Percentiles rank a stretch among this genome's conserved stretches.
Conservation (phyloP, 2,113 vertebrate species). For the Illadopsis cleaveri region DNA sequence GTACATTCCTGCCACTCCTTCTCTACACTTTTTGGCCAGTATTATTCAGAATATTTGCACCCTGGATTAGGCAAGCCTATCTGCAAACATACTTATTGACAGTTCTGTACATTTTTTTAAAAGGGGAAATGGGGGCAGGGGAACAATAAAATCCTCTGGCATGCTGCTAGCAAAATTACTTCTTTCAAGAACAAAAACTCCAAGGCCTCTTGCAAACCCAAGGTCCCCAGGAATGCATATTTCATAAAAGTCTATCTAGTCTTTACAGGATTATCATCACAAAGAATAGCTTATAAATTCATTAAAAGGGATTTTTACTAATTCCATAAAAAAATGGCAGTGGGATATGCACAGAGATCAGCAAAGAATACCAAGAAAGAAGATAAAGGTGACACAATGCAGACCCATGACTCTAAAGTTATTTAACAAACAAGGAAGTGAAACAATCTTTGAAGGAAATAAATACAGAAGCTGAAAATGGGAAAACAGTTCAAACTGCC, state of each 20-base stretch:
- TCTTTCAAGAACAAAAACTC: background rate
- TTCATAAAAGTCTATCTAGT: background rate
- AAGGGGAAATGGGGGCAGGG: background rate
- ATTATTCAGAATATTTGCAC: background rate
- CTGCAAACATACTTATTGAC: background rate
- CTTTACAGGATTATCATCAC: background rate
- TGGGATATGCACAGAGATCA: background rate
- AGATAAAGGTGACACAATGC: background rate
- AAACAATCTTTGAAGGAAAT: background rate
- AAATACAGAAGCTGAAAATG: background rate
- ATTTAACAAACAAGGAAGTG: background rate
- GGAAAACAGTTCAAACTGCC: background rate
- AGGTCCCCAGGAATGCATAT: background rate
- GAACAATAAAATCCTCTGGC: background rate
- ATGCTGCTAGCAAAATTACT: background rate
- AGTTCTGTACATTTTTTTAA: background rate
- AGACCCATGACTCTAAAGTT: background rate
- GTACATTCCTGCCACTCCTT: conserved; percentile 54
- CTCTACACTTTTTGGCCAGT: background rate
- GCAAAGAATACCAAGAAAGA: background rate
- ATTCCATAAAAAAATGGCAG: background rate
- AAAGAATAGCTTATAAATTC: background rate
- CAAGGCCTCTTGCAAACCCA: background rate
- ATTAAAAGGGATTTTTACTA: conserved; percentile 15
- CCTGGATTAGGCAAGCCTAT: background rate